Base-by-base conservation (phyloP, 1,140 invertebrate species). In the Tetramorium simillimum region DNA sequence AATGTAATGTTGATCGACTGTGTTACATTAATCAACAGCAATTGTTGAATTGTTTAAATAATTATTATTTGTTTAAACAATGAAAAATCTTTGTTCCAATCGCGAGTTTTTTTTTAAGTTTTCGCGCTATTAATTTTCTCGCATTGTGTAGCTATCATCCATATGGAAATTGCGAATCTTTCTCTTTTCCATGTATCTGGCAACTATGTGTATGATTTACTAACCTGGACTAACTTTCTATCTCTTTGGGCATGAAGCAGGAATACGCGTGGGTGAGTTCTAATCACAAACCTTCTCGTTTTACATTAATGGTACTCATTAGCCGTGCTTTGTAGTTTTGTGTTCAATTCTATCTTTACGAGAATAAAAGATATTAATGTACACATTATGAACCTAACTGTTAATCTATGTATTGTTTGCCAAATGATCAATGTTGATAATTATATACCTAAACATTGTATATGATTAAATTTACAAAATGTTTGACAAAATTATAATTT, bases 251-350 rank as follows among this genome's bases (percentile, higher is more conserved):
- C 92, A 91, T 92, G 63, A 81, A 93, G 91, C 94, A 90, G 95
- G 94, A 94, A 94, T 94, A 86, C 94, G 95, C 86, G 93, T 95
- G 21, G 95, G 95, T 95, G 93, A 95, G 95, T 95, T 69, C 40
- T 58, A 56, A 84, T 70, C 14, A 70, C 56, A 81, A 69, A 43
- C 40, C 16, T 46, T 40, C 24, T 82, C 33, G 1, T 46, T 70
- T 28, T 16, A 37, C 14, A 37, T 84, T 84, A 49, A 21, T 53
- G 14, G 9, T 65, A 53, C 28, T 49, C 10, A 49, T 33, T 84
- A 84, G 49, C n/a, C 4, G 9, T 37, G 51, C 40, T 84, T 60
- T 37, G 9, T 60, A 72, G 24, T 60, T 60, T 24, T 60, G 14
- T 72, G 12, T 60, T 37, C 12, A 18, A 60, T 40, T 58, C n/a